Base-by-base conservation (phyloP, 2,797 vertebrate species). In the Gambelia wislizenii region DNA sequence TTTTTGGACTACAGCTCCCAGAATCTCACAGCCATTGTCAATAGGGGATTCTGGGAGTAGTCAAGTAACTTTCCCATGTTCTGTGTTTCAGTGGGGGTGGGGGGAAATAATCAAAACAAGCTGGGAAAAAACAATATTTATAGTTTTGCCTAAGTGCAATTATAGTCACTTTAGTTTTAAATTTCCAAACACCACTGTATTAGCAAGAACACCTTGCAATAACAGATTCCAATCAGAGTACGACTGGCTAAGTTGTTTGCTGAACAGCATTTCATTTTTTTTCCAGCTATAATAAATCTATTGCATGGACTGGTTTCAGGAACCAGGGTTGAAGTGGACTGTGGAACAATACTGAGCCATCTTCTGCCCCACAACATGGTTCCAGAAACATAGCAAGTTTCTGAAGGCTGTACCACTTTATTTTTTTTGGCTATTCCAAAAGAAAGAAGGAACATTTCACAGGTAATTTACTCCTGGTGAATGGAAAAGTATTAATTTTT, bases 221-320 rank as follows among this genome's bases (percentile, higher is more conserved):
- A 91, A 39, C 74, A 89, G 89, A n/a, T 74, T 30, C 54, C 33
- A 82, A 16, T n/a, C 36, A 89, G 39, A n/a, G 82, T 52, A 22
- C 0, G 72, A 36, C n/a, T 49, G 6, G 6, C 74, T 77, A 84
- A 42, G 33, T 78, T 84, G 1, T 90, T 90, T 94, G 49, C 90
- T 89, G 87, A 91, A 89, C 92, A 52, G 91, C 91, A 93, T 94
- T 91, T 92, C 90, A 92, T n/a, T 95, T 95, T 87, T 91, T 93
- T 83, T 44, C 91, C 94, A 95, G 44, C 93, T 92, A 94, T 86
- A 88, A 90, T 91, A 94, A 95, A 95, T 90, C 91, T 88, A 92
- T 91, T 93, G 87, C 86, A 89, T 92, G 90, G 91, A 56, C 86
- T 89, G 90, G 77, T 83, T 81, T 72, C 33, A 82, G 39, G 16